A percentile compares a stretch with the other conserved stretches of the same genome.
phyloP scores from a whole-genome alignment of 2,113 vertebrate genomes.

The Silurus meridionalis region DNA sequence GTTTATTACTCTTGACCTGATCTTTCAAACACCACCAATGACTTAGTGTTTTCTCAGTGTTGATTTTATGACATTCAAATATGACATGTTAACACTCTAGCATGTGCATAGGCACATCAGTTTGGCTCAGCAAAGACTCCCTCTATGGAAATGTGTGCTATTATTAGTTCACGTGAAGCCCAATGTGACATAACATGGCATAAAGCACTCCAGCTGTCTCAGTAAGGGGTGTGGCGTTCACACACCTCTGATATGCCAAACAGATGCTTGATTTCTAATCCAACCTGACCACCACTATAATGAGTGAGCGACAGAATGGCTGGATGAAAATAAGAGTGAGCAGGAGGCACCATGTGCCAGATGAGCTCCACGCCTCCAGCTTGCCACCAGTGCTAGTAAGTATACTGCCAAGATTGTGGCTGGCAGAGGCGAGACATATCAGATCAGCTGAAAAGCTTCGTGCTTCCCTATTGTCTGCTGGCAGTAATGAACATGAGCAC shows the following conservation, averaged over 20 bases:
- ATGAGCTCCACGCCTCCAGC: conserved; percentile 40
- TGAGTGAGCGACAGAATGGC: conserved; percentile 39
- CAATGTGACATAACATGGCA: conserved; percentile 30
- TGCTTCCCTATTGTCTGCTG: conserved; percentile 29
- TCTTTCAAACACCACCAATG: background rate
- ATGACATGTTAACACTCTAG: background rate
- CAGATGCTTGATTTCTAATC: conserved; percentile 54
- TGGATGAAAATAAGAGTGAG: conserved; percentile 42
- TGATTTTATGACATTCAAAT: background rate
- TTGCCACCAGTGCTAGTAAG: conserved; percentile 5
- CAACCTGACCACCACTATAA: conserved; percentile 35
- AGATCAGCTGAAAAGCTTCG: conserved; percentile 33
- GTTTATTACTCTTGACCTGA: conserved; percentile 19
- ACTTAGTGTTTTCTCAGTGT: background rate
- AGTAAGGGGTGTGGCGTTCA: conserved; percentile 23
- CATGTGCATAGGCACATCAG: background rate
- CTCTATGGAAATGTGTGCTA: conserved; percentile 3
- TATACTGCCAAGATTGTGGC: conserved; percentile 14
- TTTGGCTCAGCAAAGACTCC: conserved; percentile 15
- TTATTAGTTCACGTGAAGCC: conserved; percentile 7
- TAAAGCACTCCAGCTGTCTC: conserved; percentile 48
- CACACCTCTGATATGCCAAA: conserved; percentile 39
- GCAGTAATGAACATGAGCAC: conserved; percentile 28
- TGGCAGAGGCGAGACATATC: conserved; percentile 2
- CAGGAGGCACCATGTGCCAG: conserved; percentile 34